These are phyloP conservation scores for Sitobion miscanthi DNA, from an alignment of 1,140 invertebrate species.

Conservation along the genomic window DNA sequence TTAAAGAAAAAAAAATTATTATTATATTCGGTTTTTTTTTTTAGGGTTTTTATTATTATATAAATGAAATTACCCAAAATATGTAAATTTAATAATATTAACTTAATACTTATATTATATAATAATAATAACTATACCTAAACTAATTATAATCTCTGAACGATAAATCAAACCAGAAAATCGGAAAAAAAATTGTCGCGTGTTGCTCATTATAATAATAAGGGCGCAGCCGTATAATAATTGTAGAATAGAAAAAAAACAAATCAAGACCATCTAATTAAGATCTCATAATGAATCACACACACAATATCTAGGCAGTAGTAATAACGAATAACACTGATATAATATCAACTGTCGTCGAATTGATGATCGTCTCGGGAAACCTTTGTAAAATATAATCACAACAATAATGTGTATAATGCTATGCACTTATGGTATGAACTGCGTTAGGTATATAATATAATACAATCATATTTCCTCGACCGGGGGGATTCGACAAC, in stretches of 20 bases:
- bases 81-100: constrained; percentile 52
- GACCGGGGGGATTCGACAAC: neutral
- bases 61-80: constrained; percentile 29
- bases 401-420: neutral
- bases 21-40: constrained; percentile 55
- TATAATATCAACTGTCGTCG: neutral
- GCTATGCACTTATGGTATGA: neutral
- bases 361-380: neutral
- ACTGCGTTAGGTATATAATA: neutral
- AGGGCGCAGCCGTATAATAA: neutral
- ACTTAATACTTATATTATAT: constrained; percentile 46
- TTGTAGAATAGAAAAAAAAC: neutral
- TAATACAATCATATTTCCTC: neutral
- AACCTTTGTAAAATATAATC: neutral
- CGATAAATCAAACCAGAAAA: constrained; percentile 36
- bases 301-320: neutral
- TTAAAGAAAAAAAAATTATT: constrained; percentile 53
- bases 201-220: constrained; percentile 33
- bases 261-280: constrained; percentile 19
- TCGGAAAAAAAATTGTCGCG: neutral
- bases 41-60: constrained; percentile 47
- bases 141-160: constrained; percentile 37
- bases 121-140: constrained; percentile 22
- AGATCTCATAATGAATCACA: constrained; percentile 38
- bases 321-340: neutral